phyloP scores from a whole-genome alignment of 2,888 invertebrate species.

The Andrena praecox region DNA sequence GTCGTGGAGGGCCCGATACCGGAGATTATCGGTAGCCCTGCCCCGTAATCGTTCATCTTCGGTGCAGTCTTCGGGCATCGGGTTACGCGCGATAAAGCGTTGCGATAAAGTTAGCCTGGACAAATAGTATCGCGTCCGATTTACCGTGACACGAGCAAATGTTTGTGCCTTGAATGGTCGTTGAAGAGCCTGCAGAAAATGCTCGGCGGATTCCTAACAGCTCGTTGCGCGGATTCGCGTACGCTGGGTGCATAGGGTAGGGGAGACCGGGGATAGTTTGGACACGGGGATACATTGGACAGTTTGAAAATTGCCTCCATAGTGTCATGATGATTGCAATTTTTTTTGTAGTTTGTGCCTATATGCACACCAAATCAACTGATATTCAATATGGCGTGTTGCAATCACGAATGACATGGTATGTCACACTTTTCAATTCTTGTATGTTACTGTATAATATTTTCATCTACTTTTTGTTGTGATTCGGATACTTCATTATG shows the following conservation, averaged over 20 bases:
- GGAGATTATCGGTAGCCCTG: background rate
- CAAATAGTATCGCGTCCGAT: constrained; percentile 52
- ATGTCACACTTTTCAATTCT: too few species aligned
- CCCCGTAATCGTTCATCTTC: background rate
- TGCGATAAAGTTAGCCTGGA: constrained; percentile 59
- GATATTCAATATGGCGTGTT: too few species aligned
- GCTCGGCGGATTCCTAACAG: constrained; percentile 53
- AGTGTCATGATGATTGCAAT: too few species aligned
- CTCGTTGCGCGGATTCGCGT: constrained; percentile 28
- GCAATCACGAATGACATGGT: too few species aligned
- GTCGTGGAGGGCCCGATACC: background rate
- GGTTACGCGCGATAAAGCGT: constrained; percentile 59
- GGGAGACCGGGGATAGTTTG: too few species aligned
- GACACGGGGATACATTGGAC: too few species aligned
- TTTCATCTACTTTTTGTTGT: too few species aligned
- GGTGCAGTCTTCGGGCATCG: constrained; percentile 24
- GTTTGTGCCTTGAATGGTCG: constrained; percentile 52
- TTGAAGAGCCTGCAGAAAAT: constrained; percentile 48
- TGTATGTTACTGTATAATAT: too few species aligned
- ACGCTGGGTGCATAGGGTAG: background rate
- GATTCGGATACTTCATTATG: too few species aligned
- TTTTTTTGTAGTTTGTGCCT: too few species aligned
- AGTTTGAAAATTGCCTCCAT: too few species aligned
- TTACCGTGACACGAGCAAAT: constrained; percentile 62
- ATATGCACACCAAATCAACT: too few species aligned